These are phyloP conservation scores for Netelia melanura DNA, from an alignment of 2,888 invertebrate species.

Conservation along the genomic window DNA sequence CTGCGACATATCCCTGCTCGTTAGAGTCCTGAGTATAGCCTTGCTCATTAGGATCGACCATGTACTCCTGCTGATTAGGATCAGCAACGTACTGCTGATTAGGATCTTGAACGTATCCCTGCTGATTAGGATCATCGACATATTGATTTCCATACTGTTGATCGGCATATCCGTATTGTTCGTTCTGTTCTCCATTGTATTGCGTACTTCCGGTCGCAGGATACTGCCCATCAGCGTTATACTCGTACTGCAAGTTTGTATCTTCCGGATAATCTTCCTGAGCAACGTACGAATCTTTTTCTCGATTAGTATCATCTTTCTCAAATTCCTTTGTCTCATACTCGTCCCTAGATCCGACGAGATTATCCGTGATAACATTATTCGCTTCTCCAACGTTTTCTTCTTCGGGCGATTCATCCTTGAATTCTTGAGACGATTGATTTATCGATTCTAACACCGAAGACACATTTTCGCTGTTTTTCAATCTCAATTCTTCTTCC, in stretches of 20 bases:
- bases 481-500: not conserved
- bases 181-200: constrained; percentile 40
- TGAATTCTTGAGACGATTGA: not conserved
- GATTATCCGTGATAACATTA: constrained; percentile 39
- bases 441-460: constrained; percentile 11
- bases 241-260: constrained; percentile 65
- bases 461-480: constrained; percentile 2
- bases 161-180: constrained; percentile 47
- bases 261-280: constrained; percentile 64
- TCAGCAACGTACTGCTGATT: constrained; percentile 67
- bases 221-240: constrained; percentile 58
- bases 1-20: constrained; percentile 47
- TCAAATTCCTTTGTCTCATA: constrained; percentile 29
- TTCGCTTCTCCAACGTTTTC: not conserved
- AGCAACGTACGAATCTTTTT: constrained; percentile 26
- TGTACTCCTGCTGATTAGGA: constrained; percentile 42
- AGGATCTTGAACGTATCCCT: constrained; percentile 27
- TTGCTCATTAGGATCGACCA: constrained; percentile 4
- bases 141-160: constrained; percentile 11
- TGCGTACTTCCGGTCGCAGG: constrained; percentile 48
- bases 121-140: constrained; percentile 17
- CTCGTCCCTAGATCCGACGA: constrained; percentile 26
- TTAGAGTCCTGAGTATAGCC: constrained; percentile 36
- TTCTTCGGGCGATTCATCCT: not conserved
- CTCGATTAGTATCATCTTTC: constrained; percentile 24